Conservation (phyloP, 2,888 invertebrate genomes). For the Nomada fabriciana region DNA sequence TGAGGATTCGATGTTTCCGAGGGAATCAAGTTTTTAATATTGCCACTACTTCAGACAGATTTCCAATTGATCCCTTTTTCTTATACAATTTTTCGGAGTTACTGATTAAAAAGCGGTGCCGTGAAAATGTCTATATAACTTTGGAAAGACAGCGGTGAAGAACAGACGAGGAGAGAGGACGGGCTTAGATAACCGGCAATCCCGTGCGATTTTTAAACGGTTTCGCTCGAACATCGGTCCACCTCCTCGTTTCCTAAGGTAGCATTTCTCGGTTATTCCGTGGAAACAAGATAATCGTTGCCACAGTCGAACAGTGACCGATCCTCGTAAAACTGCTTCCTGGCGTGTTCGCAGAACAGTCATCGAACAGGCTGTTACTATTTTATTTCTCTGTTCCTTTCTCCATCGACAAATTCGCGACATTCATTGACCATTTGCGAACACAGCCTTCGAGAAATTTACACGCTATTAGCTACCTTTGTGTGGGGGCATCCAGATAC, state of each 20-base stretch:
- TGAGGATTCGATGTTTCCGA: too few species aligned
- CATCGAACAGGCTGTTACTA: conserved; percentile 1
- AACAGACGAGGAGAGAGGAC: conserved; percentile 11
- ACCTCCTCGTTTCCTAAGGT: conserved; percentile 68
- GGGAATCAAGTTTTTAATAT: too few species aligned
- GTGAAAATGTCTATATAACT: too few species aligned
- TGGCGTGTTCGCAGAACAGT: conserved; percentile 56
- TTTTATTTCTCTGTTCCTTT: neutral
- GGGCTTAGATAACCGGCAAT: conserved; percentile 52
- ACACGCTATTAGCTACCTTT: neutral
- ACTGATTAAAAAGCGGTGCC: too few species aligned
- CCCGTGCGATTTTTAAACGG: conserved; percentile 54
- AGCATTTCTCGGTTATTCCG: conserved; percentile 64
- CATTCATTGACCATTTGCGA: neutral
- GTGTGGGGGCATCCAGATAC: too few species aligned
- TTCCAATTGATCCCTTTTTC: too few species aligned
- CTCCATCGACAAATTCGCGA: neutral
- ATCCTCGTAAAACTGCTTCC: conserved; percentile 60
- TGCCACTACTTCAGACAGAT: too few species aligned
- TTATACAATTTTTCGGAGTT: too few species aligned
- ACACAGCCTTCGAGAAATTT: neutral
- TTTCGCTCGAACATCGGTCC: conserved; percentile 37
- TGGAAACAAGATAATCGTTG: conserved; percentile 68
- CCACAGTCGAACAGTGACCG: conserved; percentile 60
- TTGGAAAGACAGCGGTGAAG: too few species aligned